phyloP scores from a whole-genome alignment of 2,888 invertebrate species.

The Ochropacha duplaris region DNA sequence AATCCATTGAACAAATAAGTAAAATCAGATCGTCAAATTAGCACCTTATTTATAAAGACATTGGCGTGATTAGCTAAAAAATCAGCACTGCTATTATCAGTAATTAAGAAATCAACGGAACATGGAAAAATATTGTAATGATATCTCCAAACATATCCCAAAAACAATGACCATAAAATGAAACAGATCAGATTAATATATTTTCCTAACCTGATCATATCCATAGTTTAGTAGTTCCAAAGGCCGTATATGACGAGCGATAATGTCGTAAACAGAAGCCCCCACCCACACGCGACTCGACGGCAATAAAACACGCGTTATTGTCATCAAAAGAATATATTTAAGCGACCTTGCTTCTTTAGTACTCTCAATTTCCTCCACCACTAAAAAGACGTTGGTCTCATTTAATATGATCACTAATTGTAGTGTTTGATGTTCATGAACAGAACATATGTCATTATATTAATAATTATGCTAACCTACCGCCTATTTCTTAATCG shows the following conservation, averaged over 20 bases:
- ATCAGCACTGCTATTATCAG: too few species aligned
- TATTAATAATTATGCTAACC: background rate
- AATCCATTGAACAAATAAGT: too few species aligned
- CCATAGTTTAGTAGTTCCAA: background rate
- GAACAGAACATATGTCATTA: background rate
- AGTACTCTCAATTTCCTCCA: slow-evolving; percentile 8
- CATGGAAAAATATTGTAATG: background rate
- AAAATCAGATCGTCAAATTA: too few species aligned
- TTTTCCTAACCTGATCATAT: background rate
- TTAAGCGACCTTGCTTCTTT: slow-evolving; percentile 11
- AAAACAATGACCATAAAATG: background rate
- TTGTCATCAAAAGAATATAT: slow-evolving; percentile 50
- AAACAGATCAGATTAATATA: background rate
- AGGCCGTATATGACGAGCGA: slow-evolving; percentile 30
- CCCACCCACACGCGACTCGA: slow-evolving; percentile 31
- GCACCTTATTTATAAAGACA: too few species aligned
- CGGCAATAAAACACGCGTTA: slow-evolving; percentile 58
- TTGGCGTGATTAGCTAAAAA: too few species aligned
- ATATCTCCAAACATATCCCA: background rate
- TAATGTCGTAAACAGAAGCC: slow-evolving; percentile 61
- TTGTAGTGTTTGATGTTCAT: background rate
- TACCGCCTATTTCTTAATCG: background rate
- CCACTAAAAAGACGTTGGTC: slow-evolving; percentile 1
- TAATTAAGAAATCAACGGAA: background rate
- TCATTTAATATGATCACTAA: background rate